phyloP scores from a whole-genome alignment of 2,797 vertebrate species.

The Geotrypetes seraphini region DNA sequence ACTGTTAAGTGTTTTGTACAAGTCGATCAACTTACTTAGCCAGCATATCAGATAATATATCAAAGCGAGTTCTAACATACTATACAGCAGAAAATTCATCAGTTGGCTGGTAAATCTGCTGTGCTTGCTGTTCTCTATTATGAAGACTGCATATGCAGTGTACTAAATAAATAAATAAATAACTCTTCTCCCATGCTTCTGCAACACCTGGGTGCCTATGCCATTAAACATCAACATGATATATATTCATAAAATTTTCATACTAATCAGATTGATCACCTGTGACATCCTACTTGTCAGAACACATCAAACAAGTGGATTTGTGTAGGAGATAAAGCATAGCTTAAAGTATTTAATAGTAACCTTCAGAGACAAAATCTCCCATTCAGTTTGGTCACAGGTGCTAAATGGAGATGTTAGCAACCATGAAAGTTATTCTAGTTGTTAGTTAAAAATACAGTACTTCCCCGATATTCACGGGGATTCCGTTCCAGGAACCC shows the following conservation, averaged over 20 bases:
- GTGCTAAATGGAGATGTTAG: neutral
- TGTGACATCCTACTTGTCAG: constrained; percentile 59
- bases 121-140: constrained; percentile 31
- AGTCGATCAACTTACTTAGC: constrained; percentile 9
- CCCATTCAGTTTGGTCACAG: neutral
- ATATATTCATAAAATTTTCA: constrained; percentile 65
- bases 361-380: neutral
- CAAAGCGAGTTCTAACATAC: constrained; percentile 21
- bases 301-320: constrained; percentile 59
- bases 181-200: constrained; percentile 47
- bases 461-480: no score
- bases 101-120: constrained; percentile 35
- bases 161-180: constrained; percentile 28
- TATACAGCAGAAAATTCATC: constrained; percentile 44
- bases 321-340: constrained; percentile 21
- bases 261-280: constrained; percentile 68
- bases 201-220: constrained; percentile 34
- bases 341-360: constrained; percentile 23
- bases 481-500: no score
- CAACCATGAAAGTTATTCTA: constrained; percentile 1
- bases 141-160: constrained; percentile 23
- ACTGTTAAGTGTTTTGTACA: constrained; percentile 32
- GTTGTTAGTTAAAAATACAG: constrained; percentile 20
- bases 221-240: constrained; percentile 57
- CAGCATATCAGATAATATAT: constrained; percentile 20